Conservation (phyloP, 2,797 vertebrate species). For the Pangasius djambal region DNA sequence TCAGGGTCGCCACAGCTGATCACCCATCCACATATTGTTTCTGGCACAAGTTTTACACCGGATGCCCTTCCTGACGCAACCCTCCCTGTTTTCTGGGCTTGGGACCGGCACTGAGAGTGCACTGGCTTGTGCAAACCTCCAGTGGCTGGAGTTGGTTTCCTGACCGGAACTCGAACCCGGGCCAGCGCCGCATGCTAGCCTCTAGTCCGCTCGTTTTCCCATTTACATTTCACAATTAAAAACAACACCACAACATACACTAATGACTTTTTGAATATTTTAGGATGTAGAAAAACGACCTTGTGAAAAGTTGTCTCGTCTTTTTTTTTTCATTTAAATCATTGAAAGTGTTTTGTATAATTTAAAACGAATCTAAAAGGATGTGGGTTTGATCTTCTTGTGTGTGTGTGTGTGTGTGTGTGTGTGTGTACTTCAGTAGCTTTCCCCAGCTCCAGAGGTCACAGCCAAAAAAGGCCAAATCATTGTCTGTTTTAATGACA, state of each 20-base stretch:
- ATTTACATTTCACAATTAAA: neutral
- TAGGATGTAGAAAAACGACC: slow-evolving; percentile 11
- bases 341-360: slow-evolving; percentile 18
- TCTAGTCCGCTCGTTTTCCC: neutral
- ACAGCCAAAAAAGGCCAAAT: neutral
- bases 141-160: no score
- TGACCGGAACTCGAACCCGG: no score
- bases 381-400: neutral
- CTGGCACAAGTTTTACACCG: no score
- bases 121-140: no score
- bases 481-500: slow-evolving; percentile 29
- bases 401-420: slow-evolving; percentile 6
- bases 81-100: no score
- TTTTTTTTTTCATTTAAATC: neutral
- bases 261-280: neutral
- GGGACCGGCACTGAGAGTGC: no score
- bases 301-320: slow-evolving; percentile 5
- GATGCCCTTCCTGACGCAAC: no score
- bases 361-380: slow-evolving; percentile 10
- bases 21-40: no score
- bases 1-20: no score
- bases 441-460: neutral
- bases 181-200: no score
- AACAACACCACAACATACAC: neutral
- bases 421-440: neutral